These are phyloP conservation scores for Aramus guarauna DNA, from an alignment of 2,113 vertebrate genomes.

Conservation along the genomic window DNA sequence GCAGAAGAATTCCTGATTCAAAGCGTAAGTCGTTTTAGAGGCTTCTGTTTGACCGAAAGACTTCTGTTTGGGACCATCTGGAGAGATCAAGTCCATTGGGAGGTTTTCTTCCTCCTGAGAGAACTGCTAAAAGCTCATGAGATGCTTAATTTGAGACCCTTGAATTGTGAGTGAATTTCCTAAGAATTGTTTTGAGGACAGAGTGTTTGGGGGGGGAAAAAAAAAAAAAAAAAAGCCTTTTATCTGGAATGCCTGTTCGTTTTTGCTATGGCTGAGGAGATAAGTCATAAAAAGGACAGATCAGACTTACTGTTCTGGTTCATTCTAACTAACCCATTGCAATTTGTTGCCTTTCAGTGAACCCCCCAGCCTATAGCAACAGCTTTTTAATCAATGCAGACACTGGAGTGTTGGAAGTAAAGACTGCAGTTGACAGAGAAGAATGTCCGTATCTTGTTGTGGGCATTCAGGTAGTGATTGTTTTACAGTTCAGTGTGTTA, in stretches of 20 bases:
- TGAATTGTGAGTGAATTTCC: background rate
- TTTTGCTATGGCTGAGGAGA: background rate
- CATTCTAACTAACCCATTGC: background rate
- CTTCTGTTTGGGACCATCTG: background rate
- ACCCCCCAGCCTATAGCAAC: slow-evolving; percentile 30
- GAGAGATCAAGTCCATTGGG: background rate
- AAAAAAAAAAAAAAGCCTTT: background rate
- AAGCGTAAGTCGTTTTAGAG: background rate
- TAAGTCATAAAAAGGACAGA: background rate
- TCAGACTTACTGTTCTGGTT: background rate
- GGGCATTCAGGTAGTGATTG: slow-evolving; percentile 72
- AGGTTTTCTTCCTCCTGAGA: background rate
- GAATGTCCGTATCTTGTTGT: slow-evolving; percentile 56
- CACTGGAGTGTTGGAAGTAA: slow-evolving; percentile 68
- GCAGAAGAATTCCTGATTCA: background rate
- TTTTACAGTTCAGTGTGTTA: background rate
- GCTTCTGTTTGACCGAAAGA: background rate
- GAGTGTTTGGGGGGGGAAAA: too few relatives aligned
- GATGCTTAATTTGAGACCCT: background rate
- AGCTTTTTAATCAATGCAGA: slow-evolving; percentile 44
- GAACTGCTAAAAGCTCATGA: background rate
- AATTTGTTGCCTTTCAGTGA: slow-evolving; percentile 60
- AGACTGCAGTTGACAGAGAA: slow-evolving; percentile 72
- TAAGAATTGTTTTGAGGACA: background rate
- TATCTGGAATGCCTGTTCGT: background rate